These are phyloP conservation scores for Halictus rubicundus DNA, from an alignment of 1,140 invertebrate species.

Conservation along the genomic window DNA sequence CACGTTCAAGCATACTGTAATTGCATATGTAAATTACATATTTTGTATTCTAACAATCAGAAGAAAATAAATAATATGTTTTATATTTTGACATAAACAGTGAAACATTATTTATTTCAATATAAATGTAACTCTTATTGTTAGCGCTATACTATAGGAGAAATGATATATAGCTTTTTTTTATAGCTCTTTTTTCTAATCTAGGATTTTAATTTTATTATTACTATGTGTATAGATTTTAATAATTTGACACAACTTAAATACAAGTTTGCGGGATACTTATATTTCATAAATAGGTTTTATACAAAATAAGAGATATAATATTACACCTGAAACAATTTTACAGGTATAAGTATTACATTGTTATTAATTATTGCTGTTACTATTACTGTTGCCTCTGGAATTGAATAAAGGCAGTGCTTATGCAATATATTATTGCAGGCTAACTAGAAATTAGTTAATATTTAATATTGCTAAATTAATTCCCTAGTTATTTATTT, in stretches of 20 bases:
- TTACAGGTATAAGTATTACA: neutral
- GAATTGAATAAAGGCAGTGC: conserved; percentile 1
- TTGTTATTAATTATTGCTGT: neutral
- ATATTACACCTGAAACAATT: neutral
- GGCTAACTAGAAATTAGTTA: neutral
- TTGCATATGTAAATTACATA: neutral
- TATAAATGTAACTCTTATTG: no score
- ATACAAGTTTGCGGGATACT: neutral
- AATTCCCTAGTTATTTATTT: neutral
- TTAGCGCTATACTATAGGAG: no score
- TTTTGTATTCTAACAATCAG: conserved; percentile 1
- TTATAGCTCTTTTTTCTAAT: no score
- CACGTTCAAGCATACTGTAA: neutral
- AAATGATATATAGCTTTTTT: neutral
- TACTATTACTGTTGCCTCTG: neutral
- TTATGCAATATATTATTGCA: conserved; percentile 4
- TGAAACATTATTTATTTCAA: neutral
- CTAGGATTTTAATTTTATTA: neutral
- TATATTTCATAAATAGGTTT: neutral
- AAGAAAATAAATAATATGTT: conserved; percentile 6
- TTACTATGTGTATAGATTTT: no score
- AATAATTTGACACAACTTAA: neutral
- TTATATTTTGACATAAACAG: neutral
- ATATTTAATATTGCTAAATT: neutral
- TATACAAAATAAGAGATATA: neutral